Evolutionary conservation across 2,888 invertebrate genomes (phyloP).

Genomic region (Cyaniris semiargus): DNA sequence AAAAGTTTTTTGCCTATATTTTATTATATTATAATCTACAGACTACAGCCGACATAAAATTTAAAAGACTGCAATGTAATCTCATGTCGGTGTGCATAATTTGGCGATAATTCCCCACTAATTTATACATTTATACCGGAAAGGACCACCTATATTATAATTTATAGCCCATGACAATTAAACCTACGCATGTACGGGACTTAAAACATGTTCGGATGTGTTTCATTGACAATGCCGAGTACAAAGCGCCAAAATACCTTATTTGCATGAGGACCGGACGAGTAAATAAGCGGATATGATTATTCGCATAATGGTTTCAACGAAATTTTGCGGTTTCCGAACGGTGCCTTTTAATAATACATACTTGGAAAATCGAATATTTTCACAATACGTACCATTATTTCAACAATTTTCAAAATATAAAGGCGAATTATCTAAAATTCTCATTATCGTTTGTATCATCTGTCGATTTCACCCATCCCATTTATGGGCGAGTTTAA

Average conservation of each 20-base stretch:
- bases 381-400: background rate
- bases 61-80: background rate
- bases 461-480: background rate
- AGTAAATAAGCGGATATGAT: slow-evolving; percentile 70
- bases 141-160: slow-evolving; percentile 8
- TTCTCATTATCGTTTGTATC: background rate
- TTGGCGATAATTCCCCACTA: background rate
- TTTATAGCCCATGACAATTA: slow-evolving; percentile 19
- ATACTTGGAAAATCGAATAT: background rate
- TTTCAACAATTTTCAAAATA: background rate
- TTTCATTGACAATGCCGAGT: slow-evolving; percentile 32
- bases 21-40: too few species aligned
- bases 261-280: slow-evolving; percentile 54
- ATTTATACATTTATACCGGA: slow-evolving; percentile 31
- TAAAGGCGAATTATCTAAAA: background rate
- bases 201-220: slow-evolving; percentile 27
- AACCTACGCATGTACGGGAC: slow-evolving; percentile 28
- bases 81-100: background rate
- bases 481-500: background rate
- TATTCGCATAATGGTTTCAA: slow-evolving; percentile 64
- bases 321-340: slow-evolving; percentile 49
- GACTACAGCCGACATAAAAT: background rate
- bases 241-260: slow-evolving; percentile 41
- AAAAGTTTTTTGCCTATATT: too few species aligned
- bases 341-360: slow-evolving; percentile 34